Percentiles rank a stretch among this genome's conserved stretches.
Conservation (phyloP, 1,140 invertebrate genomes). For the Rhagoletis pomonella region DNA sequence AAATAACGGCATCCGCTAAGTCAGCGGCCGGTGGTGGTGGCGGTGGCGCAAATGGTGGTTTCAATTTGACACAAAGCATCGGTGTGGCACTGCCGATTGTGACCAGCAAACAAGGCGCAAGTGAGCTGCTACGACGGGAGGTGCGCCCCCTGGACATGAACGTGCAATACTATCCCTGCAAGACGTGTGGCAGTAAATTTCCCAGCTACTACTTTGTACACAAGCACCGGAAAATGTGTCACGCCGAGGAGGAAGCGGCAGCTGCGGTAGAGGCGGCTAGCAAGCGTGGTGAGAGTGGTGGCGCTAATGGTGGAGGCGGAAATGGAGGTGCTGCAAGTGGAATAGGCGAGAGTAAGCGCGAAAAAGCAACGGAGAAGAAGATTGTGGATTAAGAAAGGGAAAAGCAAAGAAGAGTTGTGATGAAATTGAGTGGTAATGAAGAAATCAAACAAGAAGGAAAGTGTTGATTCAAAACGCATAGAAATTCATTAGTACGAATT, state of each 20-base stretch:
- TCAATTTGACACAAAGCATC: not conserved
- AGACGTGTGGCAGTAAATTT: constrained; percentile 93
- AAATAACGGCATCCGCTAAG: constrained; percentile 25
- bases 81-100: not conserved
- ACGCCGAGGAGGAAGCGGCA: constrained; percentile 78
- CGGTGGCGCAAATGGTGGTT: not conserved
- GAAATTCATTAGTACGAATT: not conserved
- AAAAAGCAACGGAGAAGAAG: constrained; percentile 12
- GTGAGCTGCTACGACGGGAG: constrained; percentile 73
- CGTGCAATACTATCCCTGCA: constrained; percentile 93
- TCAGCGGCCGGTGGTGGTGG: not conserved
- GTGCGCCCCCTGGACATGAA: constrained; percentile 84
- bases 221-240: constrained; percentile 90
- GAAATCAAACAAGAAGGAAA: not conserved
- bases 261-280: not conserved
- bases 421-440: not conserved
- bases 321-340: not conserved
- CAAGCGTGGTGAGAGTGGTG: constrained; percentile 11
- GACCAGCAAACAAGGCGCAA: constrained; percentile 9
- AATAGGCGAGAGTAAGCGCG: constrained; percentile 46
- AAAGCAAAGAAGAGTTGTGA: not conserved
- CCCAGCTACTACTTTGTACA: constrained; percentile 95
- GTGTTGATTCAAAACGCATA: not conserved
- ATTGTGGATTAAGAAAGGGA: not conserved
- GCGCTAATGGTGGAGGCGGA: not conserved